Evolutionary conservation across 1,140 invertebrate species (phyloP).

Genomic region (Heliconius eleuchia): DNA sequence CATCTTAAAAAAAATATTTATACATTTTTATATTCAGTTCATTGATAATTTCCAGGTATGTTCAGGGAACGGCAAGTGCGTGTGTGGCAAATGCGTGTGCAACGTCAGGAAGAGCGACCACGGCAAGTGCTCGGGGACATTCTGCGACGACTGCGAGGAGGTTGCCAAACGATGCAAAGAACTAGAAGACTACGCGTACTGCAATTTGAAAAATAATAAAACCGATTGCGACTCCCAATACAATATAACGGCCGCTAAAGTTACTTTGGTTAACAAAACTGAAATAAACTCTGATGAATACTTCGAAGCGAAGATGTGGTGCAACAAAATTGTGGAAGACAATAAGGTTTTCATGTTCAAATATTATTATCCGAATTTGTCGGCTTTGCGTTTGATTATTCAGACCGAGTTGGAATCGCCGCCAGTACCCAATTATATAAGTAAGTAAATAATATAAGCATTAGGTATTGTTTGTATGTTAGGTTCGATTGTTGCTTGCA

Average conservation of each 20-base stretch:
- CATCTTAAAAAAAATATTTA: too few species aligned
- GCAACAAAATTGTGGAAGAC: constrained; percentile 50
- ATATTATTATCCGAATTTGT: constrained; percentile 45
- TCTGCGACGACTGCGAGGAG: constrained; percentile 86
- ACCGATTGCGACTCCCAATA: constrained; percentile 82
- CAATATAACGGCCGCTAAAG: constrained; percentile 71
- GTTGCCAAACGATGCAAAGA: constrained; percentile 84
- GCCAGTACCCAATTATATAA: constrained; percentile 49
- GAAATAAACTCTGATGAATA: constrained; percentile 47
- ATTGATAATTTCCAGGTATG: constrained; percentile 74
- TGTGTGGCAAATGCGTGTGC: constrained; percentile 86
- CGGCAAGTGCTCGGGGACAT: constrained; percentile 62
- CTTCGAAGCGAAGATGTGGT: constrained; percentile 49
- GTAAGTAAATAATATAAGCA: constrained; percentile 46
- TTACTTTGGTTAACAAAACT: constrained; percentile 48
- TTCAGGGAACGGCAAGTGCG: constrained; percentile 85
- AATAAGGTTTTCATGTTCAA: constrained; percentile 52
- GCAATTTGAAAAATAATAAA: constrained; percentile 81
- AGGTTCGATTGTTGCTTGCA: too few species aligned
- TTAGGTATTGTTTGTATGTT: too few species aligned
- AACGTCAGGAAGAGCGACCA: constrained; percentile 21
- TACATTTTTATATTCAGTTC: too few species aligned
- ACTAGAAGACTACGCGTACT: constrained; percentile 88
- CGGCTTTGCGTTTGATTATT: constrained; percentile 45
- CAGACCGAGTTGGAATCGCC: constrained; percentile 57